Conservation (phyloP, 2,113 vertebrate species). For the Caranx melampygus region DNA sequence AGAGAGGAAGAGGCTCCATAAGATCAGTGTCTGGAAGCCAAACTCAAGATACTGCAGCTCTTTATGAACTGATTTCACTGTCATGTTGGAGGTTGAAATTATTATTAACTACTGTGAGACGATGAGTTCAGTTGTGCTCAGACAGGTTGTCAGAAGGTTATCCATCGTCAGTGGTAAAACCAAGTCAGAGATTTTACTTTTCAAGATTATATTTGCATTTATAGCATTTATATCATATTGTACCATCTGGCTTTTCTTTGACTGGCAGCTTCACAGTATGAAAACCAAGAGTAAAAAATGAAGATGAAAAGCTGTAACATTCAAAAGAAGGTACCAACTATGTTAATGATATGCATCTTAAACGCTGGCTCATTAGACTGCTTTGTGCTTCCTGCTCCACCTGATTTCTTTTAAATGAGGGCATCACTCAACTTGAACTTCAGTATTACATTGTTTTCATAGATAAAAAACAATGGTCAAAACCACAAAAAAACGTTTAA, state of each 20-base stretch:
- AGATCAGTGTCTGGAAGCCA: background rate
- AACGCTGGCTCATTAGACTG: background rate
- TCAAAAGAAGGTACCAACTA: background rate
- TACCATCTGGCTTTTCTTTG: no score
- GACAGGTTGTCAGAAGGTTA: background rate
- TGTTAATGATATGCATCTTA: no score
- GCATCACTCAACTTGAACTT: background rate
- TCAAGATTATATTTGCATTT: background rate
- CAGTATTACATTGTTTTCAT: no score
- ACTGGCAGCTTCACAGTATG: background rate
- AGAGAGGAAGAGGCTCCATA: slow-evolving; percentile 27
- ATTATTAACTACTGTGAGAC: background rate
- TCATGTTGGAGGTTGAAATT: background rate
- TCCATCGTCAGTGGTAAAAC: background rate
- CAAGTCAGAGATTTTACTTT: background rate
- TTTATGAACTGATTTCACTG: background rate
- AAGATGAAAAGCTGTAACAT: no score
- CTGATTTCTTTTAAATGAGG: background rate
- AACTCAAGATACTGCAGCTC: background rate
- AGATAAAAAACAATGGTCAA: background rate
- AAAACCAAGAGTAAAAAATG: no score
- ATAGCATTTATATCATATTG: background rate
- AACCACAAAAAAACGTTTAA: background rate
- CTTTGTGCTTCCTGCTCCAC: background rate
- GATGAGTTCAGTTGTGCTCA: background rate